These are phyloP conservation scores for Tenodera sinensis DNA, from an alignment of 2,888 invertebrate species.

Conservation along the genomic window DNA sequence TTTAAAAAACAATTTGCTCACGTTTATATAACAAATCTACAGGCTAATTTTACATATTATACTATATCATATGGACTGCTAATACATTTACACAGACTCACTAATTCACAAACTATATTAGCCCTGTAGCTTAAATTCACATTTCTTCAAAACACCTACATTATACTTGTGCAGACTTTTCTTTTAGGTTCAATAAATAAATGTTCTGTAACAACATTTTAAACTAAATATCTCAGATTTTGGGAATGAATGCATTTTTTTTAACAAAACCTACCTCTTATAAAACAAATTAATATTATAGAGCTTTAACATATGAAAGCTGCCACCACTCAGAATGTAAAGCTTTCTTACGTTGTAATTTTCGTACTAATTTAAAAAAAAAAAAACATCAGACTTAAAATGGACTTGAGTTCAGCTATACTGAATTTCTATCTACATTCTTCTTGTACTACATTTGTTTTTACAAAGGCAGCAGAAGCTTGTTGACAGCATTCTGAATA, in stretches of 20 bases:
- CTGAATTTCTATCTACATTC: not conserved
- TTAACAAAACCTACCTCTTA: not conserved
- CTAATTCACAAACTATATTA: not conserved
- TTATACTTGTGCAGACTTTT: not conserved
- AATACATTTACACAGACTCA: not conserved
- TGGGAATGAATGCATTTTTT: not conserved
- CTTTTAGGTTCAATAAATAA: not conserved
- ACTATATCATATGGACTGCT: not conserved
- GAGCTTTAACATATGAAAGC: not conserved
- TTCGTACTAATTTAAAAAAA: not conserved
- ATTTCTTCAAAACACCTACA: not conserved
- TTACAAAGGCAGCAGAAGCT: not conserved
- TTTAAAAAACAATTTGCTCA: not conserved
- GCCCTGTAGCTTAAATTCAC: not conserved
- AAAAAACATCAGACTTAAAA: not conserved
- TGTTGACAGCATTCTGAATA: not conserved
- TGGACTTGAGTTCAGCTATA: not conserved
- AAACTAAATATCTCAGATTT: not conserved
- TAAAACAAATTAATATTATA: not conserved
- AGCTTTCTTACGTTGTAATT: not conserved
- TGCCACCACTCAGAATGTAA: not conserved
- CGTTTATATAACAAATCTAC: not conserved
- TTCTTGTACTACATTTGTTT: not conserved
- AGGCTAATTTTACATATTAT: not conserved
- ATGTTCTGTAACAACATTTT: not conserved